phyloP scores from a whole-genome alignment of 2,113 vertebrate genomes.

The Chaetops frenatus region DNA sequence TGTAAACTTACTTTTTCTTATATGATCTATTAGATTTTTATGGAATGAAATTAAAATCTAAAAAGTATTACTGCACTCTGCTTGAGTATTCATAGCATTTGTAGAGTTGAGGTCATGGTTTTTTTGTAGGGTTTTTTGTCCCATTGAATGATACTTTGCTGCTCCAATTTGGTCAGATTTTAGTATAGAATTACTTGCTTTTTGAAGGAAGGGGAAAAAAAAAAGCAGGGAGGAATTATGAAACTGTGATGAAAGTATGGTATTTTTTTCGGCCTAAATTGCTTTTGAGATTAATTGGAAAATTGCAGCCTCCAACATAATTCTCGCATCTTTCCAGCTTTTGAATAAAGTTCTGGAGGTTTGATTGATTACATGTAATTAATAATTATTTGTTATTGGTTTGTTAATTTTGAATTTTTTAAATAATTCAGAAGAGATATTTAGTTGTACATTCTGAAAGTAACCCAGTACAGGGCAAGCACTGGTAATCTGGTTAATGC shows the following conservation, averaged over 20 bases:
- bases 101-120: not conserved
- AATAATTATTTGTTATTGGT: not conserved
- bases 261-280: not conserved
- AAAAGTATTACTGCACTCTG: not conserved
- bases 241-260: not conserved
- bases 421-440: not conserved
- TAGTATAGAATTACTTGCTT: not conserved
- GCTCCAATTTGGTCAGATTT: not conserved
- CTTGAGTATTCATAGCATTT: not conserved
- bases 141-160: not conserved
- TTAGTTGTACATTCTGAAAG: not conserved
- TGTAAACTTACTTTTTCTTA: not conserved
- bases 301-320: not conserved
- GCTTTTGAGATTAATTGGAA: not conserved
- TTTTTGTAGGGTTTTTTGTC: not conserved
- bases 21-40: not conserved
- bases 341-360: not conserved
- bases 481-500: not conserved
- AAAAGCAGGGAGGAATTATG: not conserved
- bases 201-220: not conserved
- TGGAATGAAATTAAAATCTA: not conserved
- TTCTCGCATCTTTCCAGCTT: not conserved
- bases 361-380: not conserved
- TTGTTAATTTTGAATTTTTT: not conserved
- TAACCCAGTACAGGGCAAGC: not conserved